Evolutionary conservation across 2,797 vertebrate species (phyloP), one percentile per base, ranked within the genome.

Genomic region (Buphagus erythrorhynchus): DNA sequence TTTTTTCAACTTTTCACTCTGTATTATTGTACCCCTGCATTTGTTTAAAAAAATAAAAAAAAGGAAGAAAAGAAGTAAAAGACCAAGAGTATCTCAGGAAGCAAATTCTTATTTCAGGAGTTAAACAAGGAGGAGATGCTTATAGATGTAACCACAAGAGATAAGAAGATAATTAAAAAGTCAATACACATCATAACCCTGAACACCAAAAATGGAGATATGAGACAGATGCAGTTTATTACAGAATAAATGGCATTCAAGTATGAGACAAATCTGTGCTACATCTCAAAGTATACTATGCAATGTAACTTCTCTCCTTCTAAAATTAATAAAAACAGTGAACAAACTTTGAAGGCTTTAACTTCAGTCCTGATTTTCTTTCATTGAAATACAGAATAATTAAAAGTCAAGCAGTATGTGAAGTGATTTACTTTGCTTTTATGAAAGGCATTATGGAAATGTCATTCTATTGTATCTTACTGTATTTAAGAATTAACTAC

Each of bases 401-500:
- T 97, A 69, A 86, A 97, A 98, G 95, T 95, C 95, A 97, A 97
- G 96, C 61, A 93, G 77, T 93, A 36, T 51, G 35, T 90, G 95
- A 94, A 68, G 71, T 96, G 93, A 97, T 95, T 97, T 98, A 93
- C 86, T 96, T 95, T 97, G 72, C 84, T 97, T 93, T 97, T 97
- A 95, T 92, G 94, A 97, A 97, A 97, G 79, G 35, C 75, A 85
- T 91, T 93, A 57, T 86, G 96, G 96, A 97, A 97, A 97, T 97
- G 96, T 94, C 97, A 97, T 48, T 94, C 69, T 73, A 65, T 96
- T 97, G 88, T 95, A 95, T 96, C 63, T 84, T 89, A 91, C 81
- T 88, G 69, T 95, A 96, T 97, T 96, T 97, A 96, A 96, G 95
- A 97, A 97, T 97, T 97, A 97, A 96, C 72, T 86, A 84, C 90